These are phyloP conservation scores for Passer domesticus DNA, from an alignment of 2,113 vertebrate genomes.

Conservation along the genomic window DNA sequence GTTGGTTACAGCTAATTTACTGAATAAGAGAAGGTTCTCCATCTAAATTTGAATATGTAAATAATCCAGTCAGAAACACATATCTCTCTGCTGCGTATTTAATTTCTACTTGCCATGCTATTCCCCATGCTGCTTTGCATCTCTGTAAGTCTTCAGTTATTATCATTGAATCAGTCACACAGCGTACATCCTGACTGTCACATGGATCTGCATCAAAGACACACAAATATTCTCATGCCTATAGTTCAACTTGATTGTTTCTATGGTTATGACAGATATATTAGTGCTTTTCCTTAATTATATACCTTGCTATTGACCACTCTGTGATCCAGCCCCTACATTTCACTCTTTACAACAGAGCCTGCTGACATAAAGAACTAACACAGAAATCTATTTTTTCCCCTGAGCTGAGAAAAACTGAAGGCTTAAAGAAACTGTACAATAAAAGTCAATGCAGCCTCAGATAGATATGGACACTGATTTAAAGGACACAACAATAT, in stretches of 20 bases:
- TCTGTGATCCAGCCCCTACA: neutral
- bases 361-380: neutral
- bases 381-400: neutral
- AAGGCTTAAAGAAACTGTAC: neutral
- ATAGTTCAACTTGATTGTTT: conserved; percentile 28
- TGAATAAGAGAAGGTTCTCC: neutral
- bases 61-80: neutral
- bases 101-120: conserved; percentile 14
- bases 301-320: neutral
- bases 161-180: conserved; percentile 1
- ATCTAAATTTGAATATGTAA: conserved; percentile 19
- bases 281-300: conserved; percentile 40
- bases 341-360: neutral
- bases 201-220: neutral
- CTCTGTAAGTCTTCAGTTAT: neutral
- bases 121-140: conserved; percentile 5
- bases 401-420: neutral
- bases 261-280: conserved; percentile 41
- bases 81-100: neutral
- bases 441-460: neutral
- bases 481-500: neutral
- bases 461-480: neutral
- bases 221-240: neutral
- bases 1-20: neutral
- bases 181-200: neutral